Percentiles rank a stretch among this genome's conserved stretches.
Evolutionary conservation across 1,140 invertebrate species (phyloP).

Genomic region (Trigoniulus corallinus): DNA sequence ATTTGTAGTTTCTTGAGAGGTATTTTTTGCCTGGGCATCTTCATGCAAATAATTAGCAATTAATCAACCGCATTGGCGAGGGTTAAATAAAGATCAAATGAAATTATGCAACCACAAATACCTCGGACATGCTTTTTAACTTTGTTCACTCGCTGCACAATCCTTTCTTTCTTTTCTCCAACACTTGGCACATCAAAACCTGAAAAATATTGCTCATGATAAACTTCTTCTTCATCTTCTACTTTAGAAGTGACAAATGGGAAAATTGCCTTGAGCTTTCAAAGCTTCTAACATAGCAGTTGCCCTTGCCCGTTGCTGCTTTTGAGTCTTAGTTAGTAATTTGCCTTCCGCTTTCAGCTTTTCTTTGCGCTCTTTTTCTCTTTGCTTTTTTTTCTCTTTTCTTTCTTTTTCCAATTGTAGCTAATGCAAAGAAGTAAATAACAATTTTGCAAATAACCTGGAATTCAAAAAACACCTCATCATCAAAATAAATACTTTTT

Average conservation of each 20-base stretch:
- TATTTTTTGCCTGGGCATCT: too few relatives aligned
- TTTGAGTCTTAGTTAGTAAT: conserved; percentile 78
- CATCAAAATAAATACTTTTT: conserved; percentile 16
- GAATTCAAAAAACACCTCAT: background rate
- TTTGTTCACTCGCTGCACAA: too few relatives aligned
- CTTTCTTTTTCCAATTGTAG: conserved; percentile 60
- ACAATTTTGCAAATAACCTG: background rate
- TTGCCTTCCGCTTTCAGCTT: conserved; percentile 88
- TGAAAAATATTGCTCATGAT: conserved; percentile 13
- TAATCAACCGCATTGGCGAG: too few relatives aligned
- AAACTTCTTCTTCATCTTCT: background rate
- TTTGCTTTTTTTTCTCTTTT: conserved; percentile 81
- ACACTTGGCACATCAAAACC: conserved; percentile 38
- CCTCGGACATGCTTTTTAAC: too few relatives aligned
- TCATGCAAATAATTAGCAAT: too few relatives aligned
- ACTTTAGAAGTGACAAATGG: background rate
- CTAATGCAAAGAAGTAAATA: conserved; percentile 23
- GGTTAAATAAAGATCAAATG: too few relatives aligned
- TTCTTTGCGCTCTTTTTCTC: conserved; percentile 87
- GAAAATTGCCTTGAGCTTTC: conserved; percentile 51
- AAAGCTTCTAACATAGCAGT: conserved; percentile 72
- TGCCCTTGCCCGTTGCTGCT: conserved; percentile 67
- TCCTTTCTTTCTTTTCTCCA: conserved; percentile 38
- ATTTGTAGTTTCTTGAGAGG: too few relatives aligned
- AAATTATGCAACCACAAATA: too few relatives aligned